Evolutionary conservation across 2,113 vertebrate species (phyloP).

Genomic region (Xiphias gladius): DNA sequence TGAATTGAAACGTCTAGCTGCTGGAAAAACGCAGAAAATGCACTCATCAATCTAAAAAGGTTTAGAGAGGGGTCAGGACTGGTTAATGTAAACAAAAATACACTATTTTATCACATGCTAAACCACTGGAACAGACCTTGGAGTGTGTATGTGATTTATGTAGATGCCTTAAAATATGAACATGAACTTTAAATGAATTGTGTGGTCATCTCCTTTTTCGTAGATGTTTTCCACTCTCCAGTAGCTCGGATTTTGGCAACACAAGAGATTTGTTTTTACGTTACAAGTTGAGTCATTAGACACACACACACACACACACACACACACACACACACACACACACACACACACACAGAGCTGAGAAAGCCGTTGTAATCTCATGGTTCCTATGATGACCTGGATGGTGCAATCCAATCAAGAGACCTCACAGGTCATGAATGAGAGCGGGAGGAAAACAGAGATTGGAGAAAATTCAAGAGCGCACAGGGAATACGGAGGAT

Average conservation of each 20-base stretch:
- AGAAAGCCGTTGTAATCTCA: constrained; percentile 59
- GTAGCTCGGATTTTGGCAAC: constrained; percentile 14
- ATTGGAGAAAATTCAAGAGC: constrained; percentile 30
- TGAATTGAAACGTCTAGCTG: not conserved
- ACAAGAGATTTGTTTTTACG: constrained; percentile 14
- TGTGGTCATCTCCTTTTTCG: constrained; percentile 1
- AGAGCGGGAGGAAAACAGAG: constrained; percentile 28
- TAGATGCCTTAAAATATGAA: not conserved
- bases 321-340: constrained; percentile 36
- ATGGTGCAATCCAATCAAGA: constrained; percentile 63
- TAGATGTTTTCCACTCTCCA: constrained; percentile 5
- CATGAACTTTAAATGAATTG: not conserved
- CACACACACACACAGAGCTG: constrained; percentile 27
- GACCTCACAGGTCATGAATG: constrained; percentile 48
- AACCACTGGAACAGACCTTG: not conserved
- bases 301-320: constrained; percentile 28
- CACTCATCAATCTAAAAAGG: not conserved
- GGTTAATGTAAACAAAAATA: not conserved
- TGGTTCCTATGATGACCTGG: constrained; percentile 52
- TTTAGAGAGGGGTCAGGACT: not conserved
- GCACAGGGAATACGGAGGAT: constrained; percentile 37
- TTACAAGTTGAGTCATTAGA: constrained; percentile 36
- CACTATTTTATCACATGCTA: not conserved
- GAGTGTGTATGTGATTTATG: not conserved
- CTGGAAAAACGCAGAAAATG: constrained; percentile 2